These are phyloP conservation scores for Odocoileus hemionus DNA, from an alignment of 2,113 vertebrate genomes.

Conservation along the genomic window DNA sequence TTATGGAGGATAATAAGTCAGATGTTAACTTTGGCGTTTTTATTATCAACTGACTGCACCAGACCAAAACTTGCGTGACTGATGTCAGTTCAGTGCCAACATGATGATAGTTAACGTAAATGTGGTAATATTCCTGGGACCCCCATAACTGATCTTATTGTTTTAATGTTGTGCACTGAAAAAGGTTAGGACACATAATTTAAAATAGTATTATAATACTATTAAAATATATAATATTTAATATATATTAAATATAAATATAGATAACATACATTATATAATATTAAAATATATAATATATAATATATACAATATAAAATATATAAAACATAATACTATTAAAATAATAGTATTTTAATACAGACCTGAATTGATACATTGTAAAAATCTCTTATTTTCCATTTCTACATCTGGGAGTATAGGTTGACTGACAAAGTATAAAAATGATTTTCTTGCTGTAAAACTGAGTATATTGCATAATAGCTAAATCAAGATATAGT, in stretches of 20 bases:
- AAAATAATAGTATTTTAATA: not conserved
- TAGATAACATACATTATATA: not conserved
- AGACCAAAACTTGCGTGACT: not conserved
- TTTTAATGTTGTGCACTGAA: not conserved
- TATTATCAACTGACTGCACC: not conserved
- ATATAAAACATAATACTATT: not conserved
- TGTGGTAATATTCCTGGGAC: not conserved
- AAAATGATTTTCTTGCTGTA: not conserved
- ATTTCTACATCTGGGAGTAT: not conserved
- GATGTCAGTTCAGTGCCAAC: not conserved
- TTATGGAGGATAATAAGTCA: not conserved
- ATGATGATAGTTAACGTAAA: not conserved
- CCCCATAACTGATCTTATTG: not conserved
- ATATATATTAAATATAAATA: not conserved
- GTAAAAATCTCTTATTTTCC: conserved; percentile 3
- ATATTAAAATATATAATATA: not conserved
- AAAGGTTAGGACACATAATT: not conserved
- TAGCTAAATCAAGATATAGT: not conserved
- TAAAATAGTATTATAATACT: not conserved
- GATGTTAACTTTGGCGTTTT: not conserved
- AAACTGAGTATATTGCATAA: not conserved
- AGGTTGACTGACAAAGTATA: not conserved
- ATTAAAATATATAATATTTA: not conserved
- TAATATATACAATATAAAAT: not conserved
- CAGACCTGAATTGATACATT: not conserved